Conservation (phyloP, 64 coral and sea anemone genomes). For the Catalaphyllia jardinei region DNA sequence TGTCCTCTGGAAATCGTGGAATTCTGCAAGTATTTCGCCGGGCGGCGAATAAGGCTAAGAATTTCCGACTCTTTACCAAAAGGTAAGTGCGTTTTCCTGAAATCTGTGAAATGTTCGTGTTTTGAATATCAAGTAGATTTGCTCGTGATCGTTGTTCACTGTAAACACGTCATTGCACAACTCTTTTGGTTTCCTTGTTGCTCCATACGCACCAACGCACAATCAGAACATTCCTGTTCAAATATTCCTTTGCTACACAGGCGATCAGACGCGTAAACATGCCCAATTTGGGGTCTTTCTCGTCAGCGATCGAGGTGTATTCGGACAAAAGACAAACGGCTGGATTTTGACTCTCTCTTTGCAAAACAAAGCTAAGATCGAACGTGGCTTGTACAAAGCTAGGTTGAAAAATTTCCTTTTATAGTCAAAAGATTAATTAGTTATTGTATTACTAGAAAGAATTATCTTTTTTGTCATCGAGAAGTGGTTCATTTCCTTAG, state of each 20-base stretch:
- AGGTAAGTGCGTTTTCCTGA: neutral
- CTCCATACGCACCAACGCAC: neutral
- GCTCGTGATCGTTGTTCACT: neutral
- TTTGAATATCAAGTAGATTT: neutral
- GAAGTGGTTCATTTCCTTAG: neutral
- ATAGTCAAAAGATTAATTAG: neutral
- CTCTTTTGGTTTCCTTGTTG: neutral
- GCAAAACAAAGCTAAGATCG: neutral
- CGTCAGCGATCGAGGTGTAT: neutral
- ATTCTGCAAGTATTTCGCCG: conserved; percentile 32
- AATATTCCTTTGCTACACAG: neutral
- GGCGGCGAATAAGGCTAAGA: conserved; percentile 30
- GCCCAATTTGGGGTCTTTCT: neutral
- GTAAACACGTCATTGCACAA: neutral
- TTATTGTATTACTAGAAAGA: neutral
- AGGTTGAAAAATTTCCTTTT: neutral
- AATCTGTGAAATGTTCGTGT: neutral
- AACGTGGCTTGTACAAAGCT: neutral
- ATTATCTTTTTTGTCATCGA: neutral
- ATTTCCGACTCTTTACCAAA: conserved; percentile 46
- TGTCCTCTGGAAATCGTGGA: conserved; percentile 32
- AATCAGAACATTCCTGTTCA: neutral
- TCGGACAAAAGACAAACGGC: neutral
- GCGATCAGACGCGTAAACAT: neutral
- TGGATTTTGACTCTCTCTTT: neutral